Evolutionary conservation across 2,797 vertebrate genomes (phyloP), one percentile per base, ranked within the genome.

Genomic region (Catamblyrhynchus diadema): DNA sequence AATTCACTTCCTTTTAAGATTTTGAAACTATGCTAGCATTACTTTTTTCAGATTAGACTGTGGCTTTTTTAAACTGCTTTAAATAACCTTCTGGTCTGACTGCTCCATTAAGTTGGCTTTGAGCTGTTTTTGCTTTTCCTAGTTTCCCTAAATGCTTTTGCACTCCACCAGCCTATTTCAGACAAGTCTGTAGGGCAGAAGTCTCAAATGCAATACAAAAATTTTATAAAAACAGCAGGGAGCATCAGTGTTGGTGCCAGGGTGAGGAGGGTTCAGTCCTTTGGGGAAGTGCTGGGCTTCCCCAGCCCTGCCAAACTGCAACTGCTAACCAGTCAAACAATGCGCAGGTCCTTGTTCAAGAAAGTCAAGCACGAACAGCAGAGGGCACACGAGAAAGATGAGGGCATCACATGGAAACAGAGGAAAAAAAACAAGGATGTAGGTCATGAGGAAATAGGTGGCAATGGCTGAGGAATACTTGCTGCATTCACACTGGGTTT

Each of bases 241-340:
- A 42, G 4, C 41, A 72, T 8, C 22, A 18, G 8, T 7, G 14
- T 0, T 42, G 21, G 19, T 83, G 37, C 28, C 19, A 53, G 45
- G 32, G 51, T 79, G 21, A 65, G 35, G 39, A 33, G 3, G 32
- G 24, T 28, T 93, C 45, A 22, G 53, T 8, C 17, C 57, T 37
- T 20, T 7, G 1, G 2, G 28, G 72, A 90, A 4, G 3, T 0
- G 0, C 18, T 0, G 0, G 44, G 42, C 23, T 66, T 51, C 3
- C 47, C 35, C 25, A 24, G 56, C 20, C 37, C 28, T 25, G 18
- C 18, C 30, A 48, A 47, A 41, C 10, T 41, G 23, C 28, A 70
- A 15, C 75, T n/a, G 60, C 57, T 41, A 77, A 60, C 4, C 11
- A 53, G 13, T 1, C 2, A 1, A 73, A 64, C 30, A 39, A 65